Base-by-base conservation (phyloP, 2,113 vertebrate genomes). In the Rhegmatorhina hoffmannsi region DNA sequence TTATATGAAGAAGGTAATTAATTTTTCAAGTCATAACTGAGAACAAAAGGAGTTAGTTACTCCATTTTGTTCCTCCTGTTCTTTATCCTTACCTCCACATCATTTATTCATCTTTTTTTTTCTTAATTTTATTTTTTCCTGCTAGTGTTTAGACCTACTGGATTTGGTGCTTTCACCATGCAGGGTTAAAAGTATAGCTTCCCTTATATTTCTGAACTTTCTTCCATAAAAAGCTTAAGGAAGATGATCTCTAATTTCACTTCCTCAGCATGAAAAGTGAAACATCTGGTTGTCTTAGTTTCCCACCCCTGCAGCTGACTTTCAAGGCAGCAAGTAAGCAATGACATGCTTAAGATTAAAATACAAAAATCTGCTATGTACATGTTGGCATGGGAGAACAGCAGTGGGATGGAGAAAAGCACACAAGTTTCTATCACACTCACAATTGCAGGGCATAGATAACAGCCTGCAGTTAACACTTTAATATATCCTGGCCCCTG, bases 181-280 rank as follows among this genome's bases (percentile, higher is more conserved):
- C 25, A 40, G 89, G 89, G 89, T 93, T 92, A 84, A 81, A 81
- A 87, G 47, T 36, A 68, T 34, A 75, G 8, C 60, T 77, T 52
- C 75, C 52, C 73, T 84, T 21, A 25, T 59, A 68, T 78, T 90
- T 92, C 84, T 94, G 91, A 94, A 81, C 80, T 72, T 93, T 94
- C 73, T 92, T 95, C 77, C 86, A 82, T n/a, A 82, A 89, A 96
- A 97, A 93, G 31, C 8, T 56, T 89, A 85, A 87, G 73, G 84
- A 97, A 92, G 86, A 92, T 13, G 53, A 64, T 95, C 94, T 95
- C 95, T 82, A 94, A 96, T 95, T 97, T 97, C 94, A 94, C 84
- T 90, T 94, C 92, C 95, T 96, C 95, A 93, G 92, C 95, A 96
- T 72, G 91, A 94, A 95, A 94, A 95, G 74, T 87, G 82, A 84